Base-by-base conservation (phyloP, 2,797 vertebrate species). In the Onychomys torridus region DNA sequence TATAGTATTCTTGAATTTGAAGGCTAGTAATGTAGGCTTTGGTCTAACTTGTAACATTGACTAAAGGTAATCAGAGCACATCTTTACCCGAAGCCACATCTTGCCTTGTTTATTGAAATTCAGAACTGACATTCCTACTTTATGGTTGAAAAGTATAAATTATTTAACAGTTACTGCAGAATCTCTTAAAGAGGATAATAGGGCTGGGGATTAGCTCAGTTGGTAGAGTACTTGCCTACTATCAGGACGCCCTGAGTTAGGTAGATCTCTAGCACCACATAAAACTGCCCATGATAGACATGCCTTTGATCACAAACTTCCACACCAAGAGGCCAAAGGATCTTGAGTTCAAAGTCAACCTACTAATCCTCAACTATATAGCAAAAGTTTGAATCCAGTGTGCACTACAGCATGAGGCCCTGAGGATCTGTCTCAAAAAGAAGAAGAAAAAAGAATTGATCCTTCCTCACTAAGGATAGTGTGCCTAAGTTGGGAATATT, bases 1-100 rank as follows among this genome's bases (percentile, higher is more conserved):
- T 91, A 21, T 29, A n/a, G 40, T 52, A 40, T 86, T 69, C 59
- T 67, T 96, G n/a, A 59, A 75, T 96, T 96, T 87, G 76, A 75
- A 91, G 6, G 21, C 19, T 77, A 88, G 40, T 75, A 63, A 63
- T 77, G 19, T 81, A 29, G 43, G 9, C 40, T 89, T 85, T 89
- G 59, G 57, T 94, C 29, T 79, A n/a, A 89, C 73, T 91, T 83
- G 32, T 77, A 88, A 46, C 37, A 9, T 55, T 92, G 43, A 81
- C 49, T 95, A 6, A 87, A 90, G 57, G 49, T 61, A 67, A 92
- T 59, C 57, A 89, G 40, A 78, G 19, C n/a, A 34, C n/a, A 63
- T 49, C 71, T 88, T 75, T 71, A 77, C n/a, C 49, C 27, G 61
- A 76, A 77, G 78, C 40, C 49, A 87, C 6, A 92, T 69, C 19